These are phyloP conservation scores for Triplophysa yarkandensis DNA, from an alignment of 2,797 vertebrate species.

Conservation along the genomic window DNA sequence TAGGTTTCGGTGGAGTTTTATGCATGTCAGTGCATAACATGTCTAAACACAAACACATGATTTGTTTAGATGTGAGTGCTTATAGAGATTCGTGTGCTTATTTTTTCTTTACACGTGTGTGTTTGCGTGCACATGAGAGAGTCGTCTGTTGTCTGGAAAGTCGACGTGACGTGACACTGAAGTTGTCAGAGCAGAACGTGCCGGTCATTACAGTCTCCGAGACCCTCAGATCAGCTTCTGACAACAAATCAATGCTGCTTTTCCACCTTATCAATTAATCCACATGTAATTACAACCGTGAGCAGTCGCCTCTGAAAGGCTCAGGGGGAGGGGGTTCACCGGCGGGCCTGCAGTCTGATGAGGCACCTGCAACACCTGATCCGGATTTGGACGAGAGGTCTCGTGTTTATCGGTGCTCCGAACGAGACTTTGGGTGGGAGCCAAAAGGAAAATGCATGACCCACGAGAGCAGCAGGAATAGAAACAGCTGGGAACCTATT, in stretches of 20 bases:
- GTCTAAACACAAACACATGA: neutral
- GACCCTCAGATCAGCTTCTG: conserved; percentile 52
- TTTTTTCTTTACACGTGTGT: conserved; percentile 4
- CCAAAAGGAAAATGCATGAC: conserved; percentile 73
- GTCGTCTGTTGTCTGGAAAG: conserved; percentile 1
- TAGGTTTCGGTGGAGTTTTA: neutral
- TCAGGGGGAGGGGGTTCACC: conserved; percentile 26
- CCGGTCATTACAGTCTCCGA: conserved; percentile 70
- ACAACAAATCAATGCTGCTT: conserved; percentile 81
- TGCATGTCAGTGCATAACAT: neutral
- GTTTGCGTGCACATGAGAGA: neutral
- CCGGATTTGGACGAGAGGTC: conserved; percentile 28
- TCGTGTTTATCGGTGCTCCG: conserved; percentile 30
- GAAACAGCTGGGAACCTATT: conserved; percentile 73
- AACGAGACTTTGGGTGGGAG: conserved; percentile 63
- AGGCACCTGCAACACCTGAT: conserved; percentile 51
- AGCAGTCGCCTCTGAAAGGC: conserved; percentile 69
- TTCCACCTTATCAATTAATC: conserved; percentile 84
- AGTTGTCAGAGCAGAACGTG: conserved; percentile 77
- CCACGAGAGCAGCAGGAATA: conserved; percentile 49
- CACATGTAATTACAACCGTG: conserved; percentile 79
- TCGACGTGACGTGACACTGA: conserved; percentile 59
- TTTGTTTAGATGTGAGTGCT: conserved; percentile 14
- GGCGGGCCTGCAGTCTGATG: conserved; percentile 35
- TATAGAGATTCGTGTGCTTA: conserved; percentile 6